A percentile compares a stretch with the other conserved stretches of the same genome.
These are phyloP conservation scores for Macheiramphus alcinus DNA, from an alignment of 2,113 vertebrate genomes.

Conservation along the genomic window DNA sequence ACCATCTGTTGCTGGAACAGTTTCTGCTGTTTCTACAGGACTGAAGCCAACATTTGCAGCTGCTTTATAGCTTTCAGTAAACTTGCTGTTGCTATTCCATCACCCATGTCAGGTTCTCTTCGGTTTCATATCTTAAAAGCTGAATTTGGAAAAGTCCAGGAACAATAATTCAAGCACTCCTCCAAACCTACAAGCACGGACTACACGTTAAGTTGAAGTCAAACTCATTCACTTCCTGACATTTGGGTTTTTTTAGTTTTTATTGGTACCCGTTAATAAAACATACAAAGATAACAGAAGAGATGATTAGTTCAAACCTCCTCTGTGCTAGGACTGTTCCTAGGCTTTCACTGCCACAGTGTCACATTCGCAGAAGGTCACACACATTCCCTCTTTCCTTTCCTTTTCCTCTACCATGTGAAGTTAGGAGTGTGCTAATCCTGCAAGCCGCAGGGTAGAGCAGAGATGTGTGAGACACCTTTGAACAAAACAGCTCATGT, in stretches of 20 bases:
- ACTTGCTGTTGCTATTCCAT: not conserved
- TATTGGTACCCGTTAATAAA: not conserved
- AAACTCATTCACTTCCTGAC: not conserved
- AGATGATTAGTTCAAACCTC: not conserved
- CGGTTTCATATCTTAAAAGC: not conserved
- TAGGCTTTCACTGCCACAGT: not conserved
- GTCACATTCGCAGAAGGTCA: not conserved
- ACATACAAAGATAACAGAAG: not conserved
- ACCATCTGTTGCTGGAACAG: not conserved
- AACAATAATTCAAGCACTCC: not conserved
- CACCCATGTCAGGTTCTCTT: not conserved
- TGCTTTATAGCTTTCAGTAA: not conserved
- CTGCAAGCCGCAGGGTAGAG: not conserved
- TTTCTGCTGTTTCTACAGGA: not conserved
- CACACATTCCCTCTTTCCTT: not conserved
- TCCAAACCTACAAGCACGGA: not conserved
- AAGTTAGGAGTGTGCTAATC: not conserved
- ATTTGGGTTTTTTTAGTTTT: not conserved
- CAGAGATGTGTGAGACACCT: not conserved
- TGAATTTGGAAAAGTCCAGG: not conserved
- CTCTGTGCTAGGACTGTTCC: not conserved
- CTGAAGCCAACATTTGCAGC: slow-evolving; percentile 27
- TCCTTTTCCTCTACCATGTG: fast-evolving
- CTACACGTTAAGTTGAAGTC: not conserved
- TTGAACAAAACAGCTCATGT: not conserved